These are phyloP conservation scores for Melipona quadrifasciata DNA, from an alignment of 1,140 invertebrate genomes.

Conservation along the genomic window DNA sequence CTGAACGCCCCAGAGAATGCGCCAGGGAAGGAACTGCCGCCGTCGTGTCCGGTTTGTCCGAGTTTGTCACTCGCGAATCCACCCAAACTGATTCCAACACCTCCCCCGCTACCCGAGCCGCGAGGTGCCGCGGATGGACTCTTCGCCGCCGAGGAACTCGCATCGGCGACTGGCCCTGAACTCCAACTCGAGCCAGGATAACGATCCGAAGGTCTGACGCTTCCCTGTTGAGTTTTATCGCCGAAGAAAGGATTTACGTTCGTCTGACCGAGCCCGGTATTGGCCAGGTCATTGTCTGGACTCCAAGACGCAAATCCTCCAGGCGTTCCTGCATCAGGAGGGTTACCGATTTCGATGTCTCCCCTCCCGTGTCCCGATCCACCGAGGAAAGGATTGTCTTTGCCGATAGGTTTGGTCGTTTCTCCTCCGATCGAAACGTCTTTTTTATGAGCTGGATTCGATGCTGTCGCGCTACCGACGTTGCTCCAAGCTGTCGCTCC, in stretches of 20 bases:
- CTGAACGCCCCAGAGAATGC: slow-evolving; percentile 21
- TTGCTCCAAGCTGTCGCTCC: background rate
- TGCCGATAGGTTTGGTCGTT: slow-evolving; percentile 8
- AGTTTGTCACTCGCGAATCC: too few species aligned
- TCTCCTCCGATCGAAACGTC: slow-evolving; percentile 2
- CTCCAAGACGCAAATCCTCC: too few species aligned
- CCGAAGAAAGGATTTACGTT: background rate
- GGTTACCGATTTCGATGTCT: background rate
- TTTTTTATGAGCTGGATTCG: background rate
- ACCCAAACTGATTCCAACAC: background rate
- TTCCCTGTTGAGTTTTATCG: background rate
- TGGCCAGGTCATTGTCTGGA: background rate
- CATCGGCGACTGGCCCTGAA: background rate
- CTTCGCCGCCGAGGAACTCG: background rate
- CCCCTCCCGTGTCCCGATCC: background rate
- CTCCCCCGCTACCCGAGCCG: slow-evolving; percentile 36
- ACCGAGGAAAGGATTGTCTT: slow-evolving; percentile 41
- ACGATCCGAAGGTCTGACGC: background rate
- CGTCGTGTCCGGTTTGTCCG: background rate
- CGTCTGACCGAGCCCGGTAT: background rate
- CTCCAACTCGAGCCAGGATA: slow-evolving; percentile 14
- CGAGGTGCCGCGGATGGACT: background rate
- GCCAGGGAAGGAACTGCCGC: background rate
- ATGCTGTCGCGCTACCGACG: background rate
- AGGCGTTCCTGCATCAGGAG: too few species aligned